Percentiles rank a stretch among this genome's conserved stretches.
Conservation (phyloP, 2,113 vertebrate genomes). For the Upupa epops region DNA sequence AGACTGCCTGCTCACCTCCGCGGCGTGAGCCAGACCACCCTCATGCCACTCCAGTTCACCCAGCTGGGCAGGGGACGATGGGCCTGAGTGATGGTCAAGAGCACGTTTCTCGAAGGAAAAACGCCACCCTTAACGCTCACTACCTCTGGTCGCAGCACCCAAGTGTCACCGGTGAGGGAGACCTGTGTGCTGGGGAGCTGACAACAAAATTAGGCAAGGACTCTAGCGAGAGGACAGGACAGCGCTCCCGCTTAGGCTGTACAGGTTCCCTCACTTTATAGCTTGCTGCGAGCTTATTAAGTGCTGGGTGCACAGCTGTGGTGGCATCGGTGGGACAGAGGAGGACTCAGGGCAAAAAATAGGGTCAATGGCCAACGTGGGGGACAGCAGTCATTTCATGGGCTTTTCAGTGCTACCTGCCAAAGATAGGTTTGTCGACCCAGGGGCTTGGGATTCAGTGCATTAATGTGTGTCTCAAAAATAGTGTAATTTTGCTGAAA, state of each 20-base stretch:
- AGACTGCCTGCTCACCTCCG: neutral
- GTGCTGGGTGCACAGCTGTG: neutral
- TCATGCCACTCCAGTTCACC: fast-evolving
- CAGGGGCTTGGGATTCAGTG: neutral
- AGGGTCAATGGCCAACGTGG: no score
- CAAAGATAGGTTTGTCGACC: neutral
- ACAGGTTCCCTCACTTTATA: no score
- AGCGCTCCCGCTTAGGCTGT: fast-evolving
- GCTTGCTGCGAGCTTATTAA: neutral
- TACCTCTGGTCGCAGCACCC: fast-evolving
- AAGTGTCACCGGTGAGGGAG: fast-evolving
- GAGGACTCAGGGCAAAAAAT: neutral
- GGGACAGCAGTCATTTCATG: neutral
- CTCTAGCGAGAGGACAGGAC: neutral
- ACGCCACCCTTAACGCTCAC: fast-evolving
- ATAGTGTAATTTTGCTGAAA: neutral
- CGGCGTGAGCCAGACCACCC: fast-evolving
- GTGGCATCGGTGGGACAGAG: neutral
- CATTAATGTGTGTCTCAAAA: neutral
- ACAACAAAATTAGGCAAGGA: neutral
- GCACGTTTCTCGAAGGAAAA: neutral
- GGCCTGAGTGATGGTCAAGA: neutral
- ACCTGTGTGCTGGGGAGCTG: neutral
- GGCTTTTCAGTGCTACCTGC: neutral
- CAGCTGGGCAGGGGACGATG: fast-evolving